Evolutionary conservation across 2,113 vertebrate species (phyloP).

Genomic region (Carassius carassius): DNA sequence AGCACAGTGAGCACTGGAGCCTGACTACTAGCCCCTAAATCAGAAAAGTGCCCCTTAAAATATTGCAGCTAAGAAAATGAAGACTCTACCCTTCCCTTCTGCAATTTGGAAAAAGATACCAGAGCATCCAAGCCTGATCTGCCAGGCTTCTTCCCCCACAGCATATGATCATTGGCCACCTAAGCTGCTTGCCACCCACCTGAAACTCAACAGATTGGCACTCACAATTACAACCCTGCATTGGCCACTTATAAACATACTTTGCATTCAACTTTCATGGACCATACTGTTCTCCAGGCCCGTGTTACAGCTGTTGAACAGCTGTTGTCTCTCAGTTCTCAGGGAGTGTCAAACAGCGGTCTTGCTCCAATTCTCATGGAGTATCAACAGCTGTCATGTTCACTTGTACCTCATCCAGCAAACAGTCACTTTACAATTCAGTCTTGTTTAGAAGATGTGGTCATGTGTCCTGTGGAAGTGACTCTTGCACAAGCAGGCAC

Average conservation of each 20-base stretch:
- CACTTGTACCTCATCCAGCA: background rate
- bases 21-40: background rate
- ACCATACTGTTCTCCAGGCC: background rate
- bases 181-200: background rate
- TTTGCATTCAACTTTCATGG: background rate
- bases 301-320: background rate
- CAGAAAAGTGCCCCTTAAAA: background rate
- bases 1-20: background rate
- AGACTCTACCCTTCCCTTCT: background rate
- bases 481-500: background rate
- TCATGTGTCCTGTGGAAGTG: background rate
- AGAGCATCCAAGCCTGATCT: constrained; percentile 7
- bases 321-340: background rate
- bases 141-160: constrained; percentile 11
- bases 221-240: background rate
- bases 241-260: background rate
- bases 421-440: background rate
- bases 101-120: background rate
- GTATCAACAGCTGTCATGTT: constrained; percentile 19
- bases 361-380: background rate
- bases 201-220: background rate
- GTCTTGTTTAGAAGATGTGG: background rate
- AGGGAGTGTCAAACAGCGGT: background rate
- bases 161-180: background rate
- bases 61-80: background rate